These are phyloP conservation scores for Cosmia pyralina DNA, from an alignment of 2,888 invertebrate species.

Conservation along the genomic window DNA sequence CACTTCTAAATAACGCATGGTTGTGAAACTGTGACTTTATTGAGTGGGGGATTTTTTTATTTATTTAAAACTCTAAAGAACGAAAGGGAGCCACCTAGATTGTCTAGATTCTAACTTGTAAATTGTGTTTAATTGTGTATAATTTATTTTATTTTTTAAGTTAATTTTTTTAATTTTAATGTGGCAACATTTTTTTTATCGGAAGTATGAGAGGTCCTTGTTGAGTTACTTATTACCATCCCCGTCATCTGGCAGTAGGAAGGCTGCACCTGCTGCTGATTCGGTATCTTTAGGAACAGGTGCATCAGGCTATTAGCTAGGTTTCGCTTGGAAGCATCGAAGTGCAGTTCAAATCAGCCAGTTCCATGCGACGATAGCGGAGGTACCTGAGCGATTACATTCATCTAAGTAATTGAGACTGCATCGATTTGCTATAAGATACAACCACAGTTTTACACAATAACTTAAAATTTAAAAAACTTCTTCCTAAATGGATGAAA, in stretches of 20 bases:
- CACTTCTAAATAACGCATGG: slow-evolving; percentile 53
- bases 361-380: no score
- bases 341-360: not conserved
- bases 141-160: no score
- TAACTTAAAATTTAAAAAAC: not conserved
- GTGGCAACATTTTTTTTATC: not conserved
- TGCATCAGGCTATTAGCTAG: not conserved
- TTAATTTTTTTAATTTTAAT: not conserved
- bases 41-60: slow-evolving; percentile 15
- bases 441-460: not conserved
- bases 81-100: not conserved
- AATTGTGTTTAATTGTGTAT: no score
- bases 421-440: not conserved
- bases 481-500: slow-evolving; percentile 14
- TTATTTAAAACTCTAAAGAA: slow-evolving; percentile 5
- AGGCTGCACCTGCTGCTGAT: not conserved
- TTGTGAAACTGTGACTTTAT: slow-evolving; percentile 44
- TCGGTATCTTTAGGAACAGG: not conserved
- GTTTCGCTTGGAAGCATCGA: not conserved
- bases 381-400: not conserved
- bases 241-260: not conserved
- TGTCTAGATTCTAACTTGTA: not conserved
- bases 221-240: not conserved
- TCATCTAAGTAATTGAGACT: not conserved
- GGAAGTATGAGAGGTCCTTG: not conserved